Evolutionary conservation across 2,797 vertebrate species (phyloP), one percentile per base, ranked within the genome.

Genomic region (Tachyglossus aculeatus): DNA sequence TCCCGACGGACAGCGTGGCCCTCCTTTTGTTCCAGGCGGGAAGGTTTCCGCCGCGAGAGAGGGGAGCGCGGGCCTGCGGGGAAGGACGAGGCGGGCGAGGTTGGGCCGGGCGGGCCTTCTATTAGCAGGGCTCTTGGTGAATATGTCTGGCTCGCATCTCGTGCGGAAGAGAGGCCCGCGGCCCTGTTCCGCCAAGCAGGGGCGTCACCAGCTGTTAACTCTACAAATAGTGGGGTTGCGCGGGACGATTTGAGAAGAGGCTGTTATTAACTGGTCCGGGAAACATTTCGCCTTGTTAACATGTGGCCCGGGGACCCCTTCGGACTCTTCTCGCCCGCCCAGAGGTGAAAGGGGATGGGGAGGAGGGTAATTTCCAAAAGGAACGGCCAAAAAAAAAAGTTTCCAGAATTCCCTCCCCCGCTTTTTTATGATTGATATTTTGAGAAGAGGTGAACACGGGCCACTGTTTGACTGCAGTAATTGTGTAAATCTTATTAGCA

Each of bases 401-500:
- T 73, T 82, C 69, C 60, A 51, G 7, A 51, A 57, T 65, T 54
- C 74, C 78, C 79, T 54, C 69, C 74, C 67, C 24, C 24, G 37
- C 29, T 5, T 15, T 6, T 86, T 82, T 81, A 88, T 82, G 87
- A 89, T 90, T 90, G 87, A 88, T 89, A 90, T 89, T 88, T 87
- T 84, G 86, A 80, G 82, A 84, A 73, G 88, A 67, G 78, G 88
- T 91, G 89, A 91, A 91, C 89, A 91, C 76, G 83, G 86, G 71
- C 76, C 86, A 81, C 83, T 91, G 89, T 91, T 91, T 91, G 90
- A 90, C 87, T 68, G 89, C 80, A 82, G 88, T 91, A 90, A 91
- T 91, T 91, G 90, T 89, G 88, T 86, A 91, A 91, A 91, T 90
- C 90, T 89, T 91, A 91, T 91, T 91, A 91, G 88, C 90, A 90